Evolutionary conservation across 2,797 vertebrate genomes (phyloP).

Genomic region (Delichon dasypus): DNA sequence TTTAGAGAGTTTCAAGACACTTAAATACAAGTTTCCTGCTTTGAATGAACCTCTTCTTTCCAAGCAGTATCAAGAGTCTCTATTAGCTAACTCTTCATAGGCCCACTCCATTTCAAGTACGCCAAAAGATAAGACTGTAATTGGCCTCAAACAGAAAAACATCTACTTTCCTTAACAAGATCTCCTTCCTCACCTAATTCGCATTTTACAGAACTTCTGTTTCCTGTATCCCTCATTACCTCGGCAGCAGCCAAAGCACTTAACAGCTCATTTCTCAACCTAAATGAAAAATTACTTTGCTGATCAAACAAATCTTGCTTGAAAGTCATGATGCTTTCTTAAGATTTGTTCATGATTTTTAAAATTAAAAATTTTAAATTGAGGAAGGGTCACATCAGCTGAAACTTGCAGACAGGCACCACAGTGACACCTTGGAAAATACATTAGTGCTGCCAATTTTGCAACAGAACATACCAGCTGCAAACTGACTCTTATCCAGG

Average conservation of each 20-base stretch:
- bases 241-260: neutral
- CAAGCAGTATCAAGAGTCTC: neutral
- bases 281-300: neutral
- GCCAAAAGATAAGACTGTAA: neutral
- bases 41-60: slow-evolving; percentile 33
- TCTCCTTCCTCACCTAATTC: neutral
- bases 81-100: neutral
- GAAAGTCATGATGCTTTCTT: neutral
- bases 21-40: slow-evolving; percentile 30
- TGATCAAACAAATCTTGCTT: neutral
- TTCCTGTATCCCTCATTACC: neutral
- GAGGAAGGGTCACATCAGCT: neutral
- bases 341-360: neutral
- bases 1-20: slow-evolving; percentile 39
- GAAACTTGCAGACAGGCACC: neutral
- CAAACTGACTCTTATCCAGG: neutral
- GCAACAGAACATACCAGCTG: neutral
- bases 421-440: neutral
- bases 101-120: neutral
- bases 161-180: neutral
- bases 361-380: neutral
- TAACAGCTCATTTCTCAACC: neutral
- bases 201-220: neutral
- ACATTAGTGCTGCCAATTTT: neutral
- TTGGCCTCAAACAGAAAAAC: neutral